Conservation (phyloP, 2,888 invertebrate species). For the Pollenia griseotomentosa region DNA sequence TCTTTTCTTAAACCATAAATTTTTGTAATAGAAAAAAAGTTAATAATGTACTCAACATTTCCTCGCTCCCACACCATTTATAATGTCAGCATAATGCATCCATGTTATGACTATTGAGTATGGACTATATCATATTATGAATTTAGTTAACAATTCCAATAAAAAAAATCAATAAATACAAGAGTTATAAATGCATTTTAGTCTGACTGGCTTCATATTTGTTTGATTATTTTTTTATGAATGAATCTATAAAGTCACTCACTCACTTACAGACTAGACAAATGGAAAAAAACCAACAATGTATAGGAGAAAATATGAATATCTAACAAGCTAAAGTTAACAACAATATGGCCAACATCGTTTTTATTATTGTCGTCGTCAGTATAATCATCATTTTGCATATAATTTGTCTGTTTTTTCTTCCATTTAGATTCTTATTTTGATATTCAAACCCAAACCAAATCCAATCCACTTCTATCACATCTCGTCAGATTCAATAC, state of each 20-base stretch:
- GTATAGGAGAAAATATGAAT: slow-evolving; percentile 4
- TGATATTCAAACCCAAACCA: background rate
- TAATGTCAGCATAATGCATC: slow-evolving; percentile 2
- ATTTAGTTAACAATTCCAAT: slow-evolving; percentile 43
- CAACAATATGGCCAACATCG: slow-evolving; percentile 58
- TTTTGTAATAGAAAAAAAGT: background rate
- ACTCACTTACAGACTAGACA: background rate
- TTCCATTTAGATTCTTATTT: background rate
- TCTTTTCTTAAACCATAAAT: background rate
- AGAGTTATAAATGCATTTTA: slow-evolving; percentile 28
- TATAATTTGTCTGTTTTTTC: background rate
- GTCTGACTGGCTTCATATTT: slow-evolving; percentile 38
- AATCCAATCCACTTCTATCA: background rate
- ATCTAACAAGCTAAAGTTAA: slow-evolving; percentile 21
- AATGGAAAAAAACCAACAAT: background rate
- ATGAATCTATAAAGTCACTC: slow-evolving; percentile 17
- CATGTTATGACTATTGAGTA: slow-evolving; percentile 17
- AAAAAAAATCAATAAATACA: slow-evolving; percentile 52
- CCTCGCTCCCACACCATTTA: background rate
- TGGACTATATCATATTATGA: slow-evolving; percentile 33
- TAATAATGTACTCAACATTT: background rate
- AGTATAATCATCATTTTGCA: slow-evolving; percentile 52
- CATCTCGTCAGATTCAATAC: slow-evolving; percentile 6
- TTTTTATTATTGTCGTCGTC: slow-evolving; percentile 46
- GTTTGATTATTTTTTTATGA: slow-evolving; percentile 21